Evolutionary conservation across 1,140 invertebrate species (phyloP).

Genomic region (Cydia fagiglandana): DNA sequence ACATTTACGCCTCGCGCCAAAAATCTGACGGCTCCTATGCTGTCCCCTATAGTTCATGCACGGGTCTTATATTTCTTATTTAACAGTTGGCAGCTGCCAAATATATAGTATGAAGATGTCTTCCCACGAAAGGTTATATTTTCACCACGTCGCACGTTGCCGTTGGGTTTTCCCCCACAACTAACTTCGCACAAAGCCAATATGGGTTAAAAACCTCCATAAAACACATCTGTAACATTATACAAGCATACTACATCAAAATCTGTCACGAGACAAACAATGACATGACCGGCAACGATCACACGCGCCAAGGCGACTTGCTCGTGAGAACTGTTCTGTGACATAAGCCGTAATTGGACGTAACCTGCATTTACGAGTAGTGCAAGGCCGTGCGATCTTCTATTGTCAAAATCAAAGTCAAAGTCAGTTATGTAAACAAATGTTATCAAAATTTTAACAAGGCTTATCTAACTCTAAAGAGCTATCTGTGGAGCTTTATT

Average conservation of each 20-base stretch:
- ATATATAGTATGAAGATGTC: too few relatives aligned
- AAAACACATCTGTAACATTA: background rate
- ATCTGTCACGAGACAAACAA: background rate
- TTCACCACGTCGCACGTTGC: too few relatives aligned
- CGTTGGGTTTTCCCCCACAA: too few relatives aligned
- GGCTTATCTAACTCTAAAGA: background rate
- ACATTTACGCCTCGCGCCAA: too few relatives aligned
- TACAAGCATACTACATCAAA: background rate
- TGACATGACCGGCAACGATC: background rate
- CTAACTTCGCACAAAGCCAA: too few relatives aligned
- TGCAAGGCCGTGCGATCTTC: constrained; percentile 25
- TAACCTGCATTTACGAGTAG: constrained; percentile 30
- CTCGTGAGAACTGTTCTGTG: constrained; percentile 14
- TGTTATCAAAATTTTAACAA: background rate
- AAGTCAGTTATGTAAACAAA: constrained; percentile 9
- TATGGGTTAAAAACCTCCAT: background rate
- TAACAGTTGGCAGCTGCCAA: too few relatives aligned
- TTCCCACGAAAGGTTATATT: too few relatives aligned
- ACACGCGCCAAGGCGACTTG: constrained; percentile 13
- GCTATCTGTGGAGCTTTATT: background rate
- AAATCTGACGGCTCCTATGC: too few relatives aligned
- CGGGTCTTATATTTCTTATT: too few relatives aligned
- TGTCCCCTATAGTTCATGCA: too few relatives aligned
- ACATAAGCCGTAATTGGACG: constrained; percentile 24
- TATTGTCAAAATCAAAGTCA: constrained; percentile 26